Base-by-base conservation (phyloP, 92 coral and sea anemone species). In the Parazoanthus swiftii region DNA sequence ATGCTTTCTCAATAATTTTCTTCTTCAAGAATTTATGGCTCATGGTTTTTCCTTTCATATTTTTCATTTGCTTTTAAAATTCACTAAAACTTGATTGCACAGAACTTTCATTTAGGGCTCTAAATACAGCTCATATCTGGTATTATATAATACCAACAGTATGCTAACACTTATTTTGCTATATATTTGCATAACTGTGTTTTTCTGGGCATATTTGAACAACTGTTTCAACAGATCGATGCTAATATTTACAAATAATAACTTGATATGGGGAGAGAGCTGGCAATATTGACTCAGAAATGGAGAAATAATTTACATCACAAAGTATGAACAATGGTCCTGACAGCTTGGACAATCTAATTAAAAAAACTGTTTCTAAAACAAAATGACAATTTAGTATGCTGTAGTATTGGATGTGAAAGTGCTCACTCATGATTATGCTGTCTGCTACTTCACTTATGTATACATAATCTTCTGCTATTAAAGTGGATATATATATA, bases 331-430 rank as follows among this genome's bases (percentile, higher is more conserved):
- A 79, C 59, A 79, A 50, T n/a, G 8, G 63, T 35, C 39, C 50
- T 25, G 66, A 25, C 59, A 46, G 82, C 9, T 54, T 79, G 21
- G 82, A 79, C 63, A 26, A 50, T n/a, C 82, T 79, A 79, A 79
- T 79, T 48, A 46, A 44, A 79, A 43, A 35, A 29, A 25, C 23
- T 35, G 7, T 50, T 54, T 79, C 18, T 25, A 20, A 79, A 79
- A 46, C 63, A 50, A 73, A 79, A 46, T 79, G 82, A 50, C 82
- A 79, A n/a, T 48, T 79, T 79, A 79, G 23, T 79, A n/a, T 79
- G n/a, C 21, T 18, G 38, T 35, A 67, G 39, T 79, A 67, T 73
- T 73, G 1, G 20, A 33, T 73, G 70, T 38, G 13, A 76, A 20
- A 16, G 2, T 23, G 21, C 46, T 75, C 80, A 42, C 25, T 39